A percentile compares a stretch with the other conserved stretches of the same genome.
These are phyloP conservation scores for Noctua comes DNA, from an alignment of 2,888 invertebrate genomes.

Conservation along the genomic window DNA sequence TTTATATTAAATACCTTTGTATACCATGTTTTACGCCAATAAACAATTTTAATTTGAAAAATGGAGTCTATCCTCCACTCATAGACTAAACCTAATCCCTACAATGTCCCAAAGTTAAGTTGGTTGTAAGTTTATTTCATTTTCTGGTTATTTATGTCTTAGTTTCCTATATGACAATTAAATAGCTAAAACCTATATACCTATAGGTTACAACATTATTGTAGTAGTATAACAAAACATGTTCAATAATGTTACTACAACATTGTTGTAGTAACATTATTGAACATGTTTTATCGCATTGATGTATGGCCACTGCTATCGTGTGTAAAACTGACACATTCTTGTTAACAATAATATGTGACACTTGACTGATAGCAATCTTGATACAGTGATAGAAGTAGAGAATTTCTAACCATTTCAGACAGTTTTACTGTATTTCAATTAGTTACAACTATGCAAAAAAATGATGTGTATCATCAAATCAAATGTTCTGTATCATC, in stretches of 20 bases:
- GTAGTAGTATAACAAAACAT: too few species aligned
- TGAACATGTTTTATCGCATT: not conserved
- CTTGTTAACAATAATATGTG: not conserved
- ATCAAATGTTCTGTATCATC: not conserved
- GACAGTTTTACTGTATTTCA: not conserved
- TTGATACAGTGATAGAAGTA: slow-evolving; percentile 16
- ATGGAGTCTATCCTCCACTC: too few species aligned
- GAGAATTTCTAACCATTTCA: not conserved
- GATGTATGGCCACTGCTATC: not conserved
- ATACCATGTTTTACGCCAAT: not conserved
- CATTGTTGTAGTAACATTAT: too few species aligned
- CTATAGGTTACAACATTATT: not conserved
- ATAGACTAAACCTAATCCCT: too few species aligned
- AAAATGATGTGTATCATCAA: too few species aligned
- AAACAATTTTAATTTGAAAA: not conserved
- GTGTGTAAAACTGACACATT: not conserved
- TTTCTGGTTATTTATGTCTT: not conserved
- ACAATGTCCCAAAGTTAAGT: not conserved
- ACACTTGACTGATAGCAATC: slow-evolving; percentile 26
- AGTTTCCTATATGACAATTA: not conserved
- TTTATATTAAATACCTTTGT: not conserved
- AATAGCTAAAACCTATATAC: too few species aligned
- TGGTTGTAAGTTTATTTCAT: not conserved
- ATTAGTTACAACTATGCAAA: not conserved
- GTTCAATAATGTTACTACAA: too few species aligned